Base-by-base conservation (phyloP, 2,113 vertebrate genomes). In the Cyphomyrus plagiostoma region DNA sequence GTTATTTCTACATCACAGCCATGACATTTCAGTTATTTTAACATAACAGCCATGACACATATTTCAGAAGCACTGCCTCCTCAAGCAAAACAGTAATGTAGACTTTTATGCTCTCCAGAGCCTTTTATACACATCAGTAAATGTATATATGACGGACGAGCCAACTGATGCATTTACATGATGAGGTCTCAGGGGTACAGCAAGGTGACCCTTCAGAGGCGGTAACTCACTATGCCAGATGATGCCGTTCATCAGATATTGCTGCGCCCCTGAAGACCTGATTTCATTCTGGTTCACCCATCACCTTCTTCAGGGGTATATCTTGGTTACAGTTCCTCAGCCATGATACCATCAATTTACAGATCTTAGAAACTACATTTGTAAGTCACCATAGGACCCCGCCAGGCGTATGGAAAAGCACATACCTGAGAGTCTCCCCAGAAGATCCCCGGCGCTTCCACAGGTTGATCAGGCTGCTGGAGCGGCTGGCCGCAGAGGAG, bases 371-470 rank as follows among this genome's bases (percentile, higher is more conserved):
- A 82, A 82, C 17, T 17, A 23, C 39, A 21, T 82, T 21, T 82
- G 17, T 19, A 82, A 45, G 42, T 82, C 42, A 23, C 4, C 15
- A 45, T 15, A 42, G 42, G 42, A 5, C 45, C 45, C 45, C 45
- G 1, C 42, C 42, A 42, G 8, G 52, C 7, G 8, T 62, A 42
- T 49, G 1, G 39, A 19, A 35, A 26, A 8, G 17, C 6, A 87
- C 92, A 96, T 97, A 99, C 98, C 98, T 99, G 94, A 99, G 96
- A 0, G 98, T 99, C 95, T 99, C 98, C 91, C 97, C 98, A 19
- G 98, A 98, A 0, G 98, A 99, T 85, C 98, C 98, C 89, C 97
- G 97, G 88, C 98, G 96, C 93, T 97, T 99, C 98, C 98, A 99
- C 50, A 99, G 95, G 95, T 99, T 99, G 90, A 99, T 96, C 70